These are phyloP conservation scores for Cepphus grylle DNA, from an alignment of 2,113 vertebrate species.

Conservation along the genomic window DNA sequence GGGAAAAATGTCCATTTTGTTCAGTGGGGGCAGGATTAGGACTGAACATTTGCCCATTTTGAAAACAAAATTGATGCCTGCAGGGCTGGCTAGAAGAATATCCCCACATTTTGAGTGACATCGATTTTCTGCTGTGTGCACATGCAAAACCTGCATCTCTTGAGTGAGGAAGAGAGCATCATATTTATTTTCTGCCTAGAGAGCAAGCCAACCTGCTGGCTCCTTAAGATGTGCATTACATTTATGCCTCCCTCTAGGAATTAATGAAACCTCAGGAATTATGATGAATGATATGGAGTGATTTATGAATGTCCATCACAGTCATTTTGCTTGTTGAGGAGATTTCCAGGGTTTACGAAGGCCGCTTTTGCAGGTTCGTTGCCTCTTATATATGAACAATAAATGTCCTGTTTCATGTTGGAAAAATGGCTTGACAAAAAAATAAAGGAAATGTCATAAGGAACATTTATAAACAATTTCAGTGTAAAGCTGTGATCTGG, in stretches of 20 bases:
- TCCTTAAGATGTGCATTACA: neutral
- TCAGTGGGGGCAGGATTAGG: neutral
- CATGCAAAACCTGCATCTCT: neutral
- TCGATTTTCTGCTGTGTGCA: neutral
- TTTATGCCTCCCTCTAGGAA: slow-evolving; percentile 6
- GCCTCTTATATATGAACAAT: slow-evolving; percentile 7
- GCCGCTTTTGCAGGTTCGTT: slow-evolving; percentile 17
- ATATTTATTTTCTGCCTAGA: neutral
- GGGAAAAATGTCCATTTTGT: neutral
- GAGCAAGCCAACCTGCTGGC: neutral
- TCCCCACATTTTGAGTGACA: neutral
- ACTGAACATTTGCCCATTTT: neutral
- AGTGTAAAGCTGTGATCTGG: slow-evolving; percentile 11
- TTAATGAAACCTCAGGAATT: slow-evolving; percentile 33
- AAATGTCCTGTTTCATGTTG: slow-evolving; percentile 12
- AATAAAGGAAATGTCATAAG: neutral
- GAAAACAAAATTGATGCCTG: neutral
- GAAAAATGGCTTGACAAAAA: slow-evolving; percentile 15
- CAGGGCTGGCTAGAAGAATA: neutral
- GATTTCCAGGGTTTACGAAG: neutral
- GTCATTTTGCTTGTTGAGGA: neutral
- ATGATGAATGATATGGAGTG: neutral
- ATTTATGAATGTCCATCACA: neutral
- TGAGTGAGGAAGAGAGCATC: neutral
- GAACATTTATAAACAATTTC: slow-evolving; percentile 40